phyloP scores from a whole-genome alignment of 2,797 vertebrate species.

The Hippopotamyrus pictus region DNA sequence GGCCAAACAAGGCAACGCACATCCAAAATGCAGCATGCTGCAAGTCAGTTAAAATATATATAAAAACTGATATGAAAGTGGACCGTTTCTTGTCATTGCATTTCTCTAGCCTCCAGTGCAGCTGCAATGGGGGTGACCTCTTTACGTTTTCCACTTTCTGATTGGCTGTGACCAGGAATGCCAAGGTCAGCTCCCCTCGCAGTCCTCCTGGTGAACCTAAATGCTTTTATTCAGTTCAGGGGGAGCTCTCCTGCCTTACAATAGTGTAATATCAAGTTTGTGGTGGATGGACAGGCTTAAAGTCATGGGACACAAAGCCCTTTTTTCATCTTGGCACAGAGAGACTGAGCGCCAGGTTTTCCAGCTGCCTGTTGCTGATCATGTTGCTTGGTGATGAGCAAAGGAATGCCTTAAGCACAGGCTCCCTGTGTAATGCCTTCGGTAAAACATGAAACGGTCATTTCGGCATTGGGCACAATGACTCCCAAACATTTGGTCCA shows the following conservation, averaged over 20 bases:
- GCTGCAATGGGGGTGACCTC: not conserved
- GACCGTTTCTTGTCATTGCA: not conserved
- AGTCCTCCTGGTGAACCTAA: conserved; percentile 43
- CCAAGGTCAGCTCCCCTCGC: conserved; percentile 39
- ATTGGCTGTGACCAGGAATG: conserved; percentile 38
- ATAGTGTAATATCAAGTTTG: conserved; percentile 60
- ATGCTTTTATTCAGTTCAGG: conserved; percentile 30
- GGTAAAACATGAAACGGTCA: not conserved
- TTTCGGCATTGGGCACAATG: not conserved
- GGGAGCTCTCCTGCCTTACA: conserved; percentile 42
- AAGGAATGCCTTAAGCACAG: not conserved
- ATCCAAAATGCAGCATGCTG: not conserved
- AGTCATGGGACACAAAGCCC: conserved; percentile 62
- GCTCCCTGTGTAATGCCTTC: not conserved
- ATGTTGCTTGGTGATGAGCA: conserved; percentile 16
- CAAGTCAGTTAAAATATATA: not conserved
- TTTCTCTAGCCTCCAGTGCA: not conserved
- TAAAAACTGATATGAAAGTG: not conserved
- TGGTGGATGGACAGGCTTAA: conserved; percentile 48
- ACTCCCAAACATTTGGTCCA: not conserved
- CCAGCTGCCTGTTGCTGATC: conserved; percentile 45
- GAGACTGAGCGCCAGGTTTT: conserved; percentile 57
- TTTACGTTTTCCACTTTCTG: conserved; percentile 16
- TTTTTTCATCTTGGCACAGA: conserved; percentile 58
- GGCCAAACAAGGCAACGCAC: not conserved